A percentile compares a stretch with the other conserved stretches of the same genome.
These are phyloP conservation scores for Lepidurus arcticus DNA, from an alignment of 1,140 invertebrate genomes.

Conservation along the genomic window DNA sequence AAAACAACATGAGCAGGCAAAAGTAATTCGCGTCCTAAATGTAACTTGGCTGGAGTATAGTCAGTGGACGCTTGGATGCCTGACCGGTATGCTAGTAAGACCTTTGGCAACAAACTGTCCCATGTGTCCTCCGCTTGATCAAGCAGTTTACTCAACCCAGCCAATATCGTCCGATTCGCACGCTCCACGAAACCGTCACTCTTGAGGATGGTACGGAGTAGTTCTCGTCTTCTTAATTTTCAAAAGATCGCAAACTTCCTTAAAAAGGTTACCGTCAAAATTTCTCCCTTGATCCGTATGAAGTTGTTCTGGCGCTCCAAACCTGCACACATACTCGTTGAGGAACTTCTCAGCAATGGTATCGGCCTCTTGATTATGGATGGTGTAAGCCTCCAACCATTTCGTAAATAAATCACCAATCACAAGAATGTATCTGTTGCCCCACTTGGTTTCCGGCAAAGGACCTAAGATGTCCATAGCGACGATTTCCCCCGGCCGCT, in stretches of 20 bases:
- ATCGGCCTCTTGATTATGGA: too few species aligned
- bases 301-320: too few species aligned
- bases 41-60: too few species aligned
- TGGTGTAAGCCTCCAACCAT: slow-evolving; percentile 20
- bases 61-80: too few species aligned
- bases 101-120: too few species aligned
- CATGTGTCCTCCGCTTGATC: too few species aligned
- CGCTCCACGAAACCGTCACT: slow-evolving; percentile 38
- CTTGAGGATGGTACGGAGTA: slow-evolving; percentile 36
- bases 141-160: slow-evolving; percentile 32
- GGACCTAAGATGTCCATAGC: slow-evolving; percentile 37
- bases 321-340: too few species aligned
- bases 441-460: slow-evolving; percentile 26
- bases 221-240: slow-evolving; percentile 36
- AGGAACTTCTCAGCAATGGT: too few species aligned
- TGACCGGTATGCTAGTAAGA: too few species aligned
- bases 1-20: too few species aligned
- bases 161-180: slow-evolving; percentile 38
- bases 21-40: too few species aligned
- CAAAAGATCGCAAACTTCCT: slow-evolving; percentile 35
- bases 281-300: too few species aligned
- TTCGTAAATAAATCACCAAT: slow-evolving; percentile 38
- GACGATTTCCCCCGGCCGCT: slow-evolving; percentile 26
- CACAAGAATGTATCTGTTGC: slow-evolving; percentile 38
- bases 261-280: background rate